Percentiles rank a stretch among this genome's conserved stretches.
Conservation (phyloP, 2,797 vertebrate genomes). For the Coregonus suidteri region DNA sequence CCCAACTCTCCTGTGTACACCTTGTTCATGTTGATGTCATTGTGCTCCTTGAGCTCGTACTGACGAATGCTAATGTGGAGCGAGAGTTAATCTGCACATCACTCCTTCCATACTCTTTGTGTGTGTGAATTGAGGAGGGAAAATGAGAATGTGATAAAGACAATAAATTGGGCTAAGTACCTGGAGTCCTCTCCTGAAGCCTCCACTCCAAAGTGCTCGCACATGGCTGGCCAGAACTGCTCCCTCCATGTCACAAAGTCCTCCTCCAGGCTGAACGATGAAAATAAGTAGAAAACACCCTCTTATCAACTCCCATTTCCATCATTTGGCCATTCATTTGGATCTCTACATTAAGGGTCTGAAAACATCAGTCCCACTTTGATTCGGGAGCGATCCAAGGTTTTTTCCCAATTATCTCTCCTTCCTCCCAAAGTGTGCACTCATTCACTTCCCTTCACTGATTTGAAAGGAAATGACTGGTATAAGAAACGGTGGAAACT, state of each 20-base stretch:
- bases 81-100: background rate
- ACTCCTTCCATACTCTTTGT: background rate
- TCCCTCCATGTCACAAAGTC: slow-evolving; percentile 98
- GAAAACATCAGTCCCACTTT: background rate
- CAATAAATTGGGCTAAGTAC: slow-evolving; percentile 60
- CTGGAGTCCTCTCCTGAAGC: slow-evolving; percentile 95
- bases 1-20: slow-evolving; percentile 92
- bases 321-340: too few relatives aligned
- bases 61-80: slow-evolving; percentile 88
- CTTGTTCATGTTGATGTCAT: slow-evolving; percentile 85
- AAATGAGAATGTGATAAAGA: background rate
- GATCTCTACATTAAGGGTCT: background rate
- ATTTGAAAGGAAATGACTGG: too few relatives aligned
- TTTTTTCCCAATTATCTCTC: too few relatives aligned
- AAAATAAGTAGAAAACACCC: background rate
- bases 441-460: too few relatives aligned
- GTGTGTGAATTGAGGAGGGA: background rate
- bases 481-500: too few relatives aligned
- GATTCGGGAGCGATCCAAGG: too few relatives aligned
- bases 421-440: too few relatives aligned
- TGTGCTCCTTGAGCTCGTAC: slow-evolving; percentile 89
- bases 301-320: background rate
- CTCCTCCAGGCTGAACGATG: slow-evolving; percentile 86
- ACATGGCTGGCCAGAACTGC: slow-evolving; percentile 98
- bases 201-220: slow-evolving; percentile 96